Evolutionary conservation across 2,888 invertebrate species (phyloP).

Genomic region (Nemurella pictetii): DNA sequence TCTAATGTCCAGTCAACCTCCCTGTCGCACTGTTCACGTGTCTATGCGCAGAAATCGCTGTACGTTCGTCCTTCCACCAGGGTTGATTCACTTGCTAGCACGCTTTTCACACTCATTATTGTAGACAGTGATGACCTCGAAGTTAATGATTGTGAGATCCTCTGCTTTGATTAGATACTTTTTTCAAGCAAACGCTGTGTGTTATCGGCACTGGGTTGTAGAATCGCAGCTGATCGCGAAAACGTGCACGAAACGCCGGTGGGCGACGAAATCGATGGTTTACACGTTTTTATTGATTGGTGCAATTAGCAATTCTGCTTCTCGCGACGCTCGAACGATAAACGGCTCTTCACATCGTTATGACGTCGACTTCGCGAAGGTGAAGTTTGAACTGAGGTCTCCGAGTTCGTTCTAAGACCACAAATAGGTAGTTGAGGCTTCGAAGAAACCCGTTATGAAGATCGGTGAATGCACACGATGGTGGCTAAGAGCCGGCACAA

Average conservation of each 20-base stretch:
- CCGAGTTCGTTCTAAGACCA: background rate
- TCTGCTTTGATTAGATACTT: no score
- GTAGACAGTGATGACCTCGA: background rate
- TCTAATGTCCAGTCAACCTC: no score
- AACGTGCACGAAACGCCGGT: background rate
- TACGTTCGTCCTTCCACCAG: background rate
- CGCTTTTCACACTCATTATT: background rate
- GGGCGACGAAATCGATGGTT: background rate
- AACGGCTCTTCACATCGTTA: background rate
- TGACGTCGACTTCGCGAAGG: background rate
- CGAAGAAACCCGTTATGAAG: conserved; percentile 12
- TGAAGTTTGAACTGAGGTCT: background rate
- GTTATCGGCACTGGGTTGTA: no score
- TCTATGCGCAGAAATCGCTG: no score
- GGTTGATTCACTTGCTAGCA: background rate
- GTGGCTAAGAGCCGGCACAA: background rate
- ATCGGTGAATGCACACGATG: background rate
- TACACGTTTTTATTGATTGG: background rate
- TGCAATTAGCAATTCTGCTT: background rate
- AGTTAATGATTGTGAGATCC: no score
- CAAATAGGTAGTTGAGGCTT: background rate
- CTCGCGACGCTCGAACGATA: background rate
- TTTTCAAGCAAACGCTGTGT: no score
- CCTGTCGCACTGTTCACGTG: no score
- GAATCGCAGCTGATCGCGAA: background rate